A percentile compares a stretch with the other conserved stretches of the same genome.
Conservation (phyloP, 2,888 invertebrate genomes). For the Sarcophaga carnaria region DNA sequence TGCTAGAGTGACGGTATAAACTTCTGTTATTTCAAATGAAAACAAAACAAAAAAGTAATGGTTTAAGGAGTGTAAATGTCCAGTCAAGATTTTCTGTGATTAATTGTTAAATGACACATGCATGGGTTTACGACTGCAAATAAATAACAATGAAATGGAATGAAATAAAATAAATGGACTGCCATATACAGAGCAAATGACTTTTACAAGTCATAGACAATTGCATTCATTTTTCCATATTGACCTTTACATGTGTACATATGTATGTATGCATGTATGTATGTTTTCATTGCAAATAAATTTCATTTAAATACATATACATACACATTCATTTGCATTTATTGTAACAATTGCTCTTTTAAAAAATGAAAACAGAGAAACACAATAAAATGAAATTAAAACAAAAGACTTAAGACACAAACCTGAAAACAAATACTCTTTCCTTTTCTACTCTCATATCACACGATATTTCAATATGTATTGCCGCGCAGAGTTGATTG, state of each 20-base stretch:
- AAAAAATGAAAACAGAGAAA: neutral
- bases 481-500: neutral
- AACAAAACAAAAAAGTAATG: neutral
- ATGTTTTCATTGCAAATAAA: no score
- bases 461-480: neutral
- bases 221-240: neutral
- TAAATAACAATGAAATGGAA: neutral
- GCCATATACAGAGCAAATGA: neutral
- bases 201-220: neutral
- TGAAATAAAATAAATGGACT: neutral
- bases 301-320: no score
- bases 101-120: neutral
- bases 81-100: neutral
- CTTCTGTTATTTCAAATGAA: neutral
- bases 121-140: neutral
- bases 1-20: no score
- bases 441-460: neutral
- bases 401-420: slow-evolving; percentile 59
- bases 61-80: neutral
- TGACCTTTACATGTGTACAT: neutral
- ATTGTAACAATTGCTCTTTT: slow-evolving; percentile 30
- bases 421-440: neutral
- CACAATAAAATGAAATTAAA: slow-evolving; percentile 6
- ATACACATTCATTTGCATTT: no score
- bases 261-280: neutral